Conservation (phyloP, 2,888 invertebrate genomes). For the Diadegma fenestrale region DNA sequence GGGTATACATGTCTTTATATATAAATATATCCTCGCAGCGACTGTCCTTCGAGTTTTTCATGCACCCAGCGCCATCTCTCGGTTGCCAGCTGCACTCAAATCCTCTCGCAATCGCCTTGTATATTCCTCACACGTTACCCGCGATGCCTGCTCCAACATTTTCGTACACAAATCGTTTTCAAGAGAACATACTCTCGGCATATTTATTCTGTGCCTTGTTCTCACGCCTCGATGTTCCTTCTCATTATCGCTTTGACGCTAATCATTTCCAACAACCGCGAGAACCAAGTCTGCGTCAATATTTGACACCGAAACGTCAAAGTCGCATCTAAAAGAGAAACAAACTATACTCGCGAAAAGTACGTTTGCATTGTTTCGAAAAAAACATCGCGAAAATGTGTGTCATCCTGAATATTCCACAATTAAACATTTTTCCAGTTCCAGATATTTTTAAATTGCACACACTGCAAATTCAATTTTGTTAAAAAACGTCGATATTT, state of each 20-base stretch:
- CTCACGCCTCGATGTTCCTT: constrained; percentile 57
- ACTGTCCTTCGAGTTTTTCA: constrained; percentile 11
- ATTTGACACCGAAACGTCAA: constrained; percentile 57
- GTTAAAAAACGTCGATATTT: no score
- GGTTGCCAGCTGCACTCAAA: background rate
- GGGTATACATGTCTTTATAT: constrained; percentile 9
- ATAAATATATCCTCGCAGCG: background rate
- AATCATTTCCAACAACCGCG: constrained; percentile 49
- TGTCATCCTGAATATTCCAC: background rate
- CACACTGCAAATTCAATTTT: no score
- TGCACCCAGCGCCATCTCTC: constrained; percentile 60
- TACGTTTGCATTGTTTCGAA: background rate
- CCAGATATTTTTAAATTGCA: no score
- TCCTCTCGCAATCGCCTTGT: background rate
- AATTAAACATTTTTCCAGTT: background rate
- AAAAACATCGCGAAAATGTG: background rate
- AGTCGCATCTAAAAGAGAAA: constrained; percentile 29
- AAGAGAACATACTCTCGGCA: constrained; percentile 9
- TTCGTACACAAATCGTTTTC: constrained; percentile 12
- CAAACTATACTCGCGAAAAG: background rate
- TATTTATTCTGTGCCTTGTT: constrained; percentile 28
- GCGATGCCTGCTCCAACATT: constrained; percentile 4
- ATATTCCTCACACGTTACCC: background rate
- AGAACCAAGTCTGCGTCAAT: constrained; percentile 59
- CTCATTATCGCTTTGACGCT: constrained; percentile 56